Evolutionary conservation across 2,888 invertebrate genomes (phyloP).

Genomic region (Cantharis rufa): DNA sequence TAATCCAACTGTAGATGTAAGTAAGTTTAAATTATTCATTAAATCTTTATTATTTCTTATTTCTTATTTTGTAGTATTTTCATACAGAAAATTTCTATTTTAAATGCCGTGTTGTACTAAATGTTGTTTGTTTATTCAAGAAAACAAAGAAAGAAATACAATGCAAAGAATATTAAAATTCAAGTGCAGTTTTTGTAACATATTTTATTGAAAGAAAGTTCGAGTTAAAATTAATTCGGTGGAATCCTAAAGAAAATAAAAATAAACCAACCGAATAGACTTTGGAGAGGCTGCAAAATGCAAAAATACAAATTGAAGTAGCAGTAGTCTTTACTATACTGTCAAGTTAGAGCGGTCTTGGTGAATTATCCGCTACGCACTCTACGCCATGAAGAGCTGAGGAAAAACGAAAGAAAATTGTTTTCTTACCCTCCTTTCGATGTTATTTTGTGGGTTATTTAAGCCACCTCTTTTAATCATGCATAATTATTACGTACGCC

Average conservation of each 20-base stretch:
- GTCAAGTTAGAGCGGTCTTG: conserved; percentile 10
- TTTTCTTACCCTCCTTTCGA: conserved; percentile 3
- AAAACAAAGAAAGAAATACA: background rate
- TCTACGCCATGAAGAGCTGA: background rate
- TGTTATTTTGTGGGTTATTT: conserved; percentile 6
- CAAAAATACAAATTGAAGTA: conserved; percentile 15
- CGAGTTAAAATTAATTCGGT: background rate
- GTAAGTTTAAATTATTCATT: conserved; percentile 27
- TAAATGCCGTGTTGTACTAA: background rate
- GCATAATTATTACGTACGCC: conserved; percentile 4
- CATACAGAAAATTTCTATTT: background rate
- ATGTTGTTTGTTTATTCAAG: background rate
- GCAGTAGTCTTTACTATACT: conserved; percentile 2
- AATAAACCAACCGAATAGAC: conserved; percentile 14
- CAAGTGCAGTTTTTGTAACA: background rate
- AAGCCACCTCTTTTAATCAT: conserved; percentile 6
- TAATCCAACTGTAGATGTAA: conserved; percentile 52
- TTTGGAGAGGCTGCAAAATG: conserved; percentile 12
- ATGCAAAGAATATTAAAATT: background rate
- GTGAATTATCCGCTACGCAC: conserved; percentile 9
- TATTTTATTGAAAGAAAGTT: background rate
- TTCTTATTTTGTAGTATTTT: background rate
- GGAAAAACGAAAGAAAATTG: conserved; percentile 10
- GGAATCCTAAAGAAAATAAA: conserved; percentile 5
- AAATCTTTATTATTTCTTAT: background rate